Conservation (phyloP, 1,140 invertebrate genomes). For the Latrodectus geometricus region DNA sequence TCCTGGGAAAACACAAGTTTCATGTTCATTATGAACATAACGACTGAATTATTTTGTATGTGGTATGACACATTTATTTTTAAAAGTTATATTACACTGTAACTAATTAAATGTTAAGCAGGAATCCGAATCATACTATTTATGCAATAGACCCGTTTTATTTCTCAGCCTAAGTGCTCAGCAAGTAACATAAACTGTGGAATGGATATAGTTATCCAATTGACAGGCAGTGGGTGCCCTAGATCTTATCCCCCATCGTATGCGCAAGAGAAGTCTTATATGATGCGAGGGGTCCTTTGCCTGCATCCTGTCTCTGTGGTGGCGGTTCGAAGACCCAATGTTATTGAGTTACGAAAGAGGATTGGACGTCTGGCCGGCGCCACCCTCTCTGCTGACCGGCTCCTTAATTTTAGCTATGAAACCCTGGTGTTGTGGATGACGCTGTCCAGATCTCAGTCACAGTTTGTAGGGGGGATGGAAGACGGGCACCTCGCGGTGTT, state of each 20-base stretch:
- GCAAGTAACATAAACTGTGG: not conserved
- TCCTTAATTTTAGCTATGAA: conserved; percentile 53
- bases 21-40: too few species aligned
- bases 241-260: not conserved
- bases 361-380: conserved; percentile 33
- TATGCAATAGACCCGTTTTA: too few species aligned
- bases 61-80: too few species aligned
- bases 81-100: too few species aligned
- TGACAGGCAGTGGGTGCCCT: not conserved
- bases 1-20: too few species aligned
- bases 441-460: conserved; percentile 41
- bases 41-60: too few species aligned
- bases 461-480: conserved; percentile 27
- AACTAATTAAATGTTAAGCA: too few species aligned
- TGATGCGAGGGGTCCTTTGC: not conserved
- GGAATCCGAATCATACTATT: too few species aligned
- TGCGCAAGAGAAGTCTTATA: not conserved
- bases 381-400: conserved; percentile 33
- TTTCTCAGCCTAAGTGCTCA: too few species aligned
- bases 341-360: conserved; percentile 50
- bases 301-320: conserved; percentile 17
- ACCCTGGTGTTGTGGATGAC: not conserved
- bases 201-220: not conserved
- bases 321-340: not conserved
- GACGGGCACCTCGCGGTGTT: conserved; percentile 45